Evolutionary conservation across 2,888 invertebrate species (phyloP), one percentile per base, ranked within the genome.

Genomic region (Mamestra brassicae): DNA sequence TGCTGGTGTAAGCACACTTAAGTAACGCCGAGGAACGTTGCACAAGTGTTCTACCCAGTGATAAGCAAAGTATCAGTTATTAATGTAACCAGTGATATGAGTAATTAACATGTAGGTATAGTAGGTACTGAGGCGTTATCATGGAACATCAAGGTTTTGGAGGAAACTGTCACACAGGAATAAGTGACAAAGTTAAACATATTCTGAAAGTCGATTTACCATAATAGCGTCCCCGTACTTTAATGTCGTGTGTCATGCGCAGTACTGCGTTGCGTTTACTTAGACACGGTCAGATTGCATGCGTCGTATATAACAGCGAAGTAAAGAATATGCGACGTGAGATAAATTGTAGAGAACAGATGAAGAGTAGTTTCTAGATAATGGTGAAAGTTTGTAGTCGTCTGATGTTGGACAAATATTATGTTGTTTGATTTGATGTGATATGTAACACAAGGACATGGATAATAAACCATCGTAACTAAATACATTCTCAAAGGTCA

Each of bases 351-450:
- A 65, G 36, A 79, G 71, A 76, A 78, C 10, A 87, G 85, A 71
- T 85, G 68, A 71, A 84, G 45, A 78, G 66, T 79, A 60, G 68
- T 74, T 67, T 68, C 62, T 74, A 81, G 45, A n/a, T 42, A 70
- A 70, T 26, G 60, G 78, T 76, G 34, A 69, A n/a, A 80, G 73
- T 74, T 13, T 55, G 47, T 45, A 47, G 62, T 73, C 17, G 17
- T 62, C 34, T 61, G 13, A 17, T 57, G 26, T 55, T 45, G 58
- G 47, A 47, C n/a, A 5, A 38, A 5, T 63, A 36, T 50, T 36
- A 15, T 57, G 60, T 62, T 58, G 42, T 26, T 69, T 6, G n/a
- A n/a, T 47, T 72, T 42, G 47, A 2, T 45, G 52, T 67, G 55
- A 47, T 60, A 67, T 54, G n/a, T n/a, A n/a, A 11, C 50, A 72